phyloP scores from a whole-genome alignment of 2,113 vertebrate genomes.

The Trematomus loennbergii region DNA sequence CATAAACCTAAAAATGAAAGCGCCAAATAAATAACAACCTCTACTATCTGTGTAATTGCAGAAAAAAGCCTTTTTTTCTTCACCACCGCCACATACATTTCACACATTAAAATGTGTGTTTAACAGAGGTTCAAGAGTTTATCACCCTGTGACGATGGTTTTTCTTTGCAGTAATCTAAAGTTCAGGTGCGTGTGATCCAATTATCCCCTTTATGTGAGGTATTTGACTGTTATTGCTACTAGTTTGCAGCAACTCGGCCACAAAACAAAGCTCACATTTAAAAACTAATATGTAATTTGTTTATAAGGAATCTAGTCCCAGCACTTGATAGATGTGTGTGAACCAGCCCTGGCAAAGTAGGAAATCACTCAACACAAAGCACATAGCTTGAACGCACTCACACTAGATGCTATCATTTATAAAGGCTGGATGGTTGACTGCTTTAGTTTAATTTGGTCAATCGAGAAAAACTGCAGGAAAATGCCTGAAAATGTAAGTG shows the following conservation, averaged over 20 bases:
- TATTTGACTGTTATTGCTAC: conserved; percentile 1
- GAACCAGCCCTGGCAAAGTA: not conserved
- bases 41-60: conserved; percentile 36
- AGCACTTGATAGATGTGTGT: not conserved
- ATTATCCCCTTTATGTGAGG: conserved; percentile 6
- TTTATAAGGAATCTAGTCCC: not conserved
- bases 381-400: conserved; percentile 13
- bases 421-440: not conserved
- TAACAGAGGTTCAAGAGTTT: conserved; percentile 42
- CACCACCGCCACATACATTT: not conserved
- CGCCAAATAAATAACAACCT: conserved; percentile 37
- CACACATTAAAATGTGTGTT: conserved; percentile 38
- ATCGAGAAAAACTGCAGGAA: not conserved
- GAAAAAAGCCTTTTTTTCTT: not conserved
- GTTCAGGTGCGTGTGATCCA: conserved; percentile 11
- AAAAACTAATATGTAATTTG: not conserved
- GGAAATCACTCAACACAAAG: not conserved
- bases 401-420: not conserved
- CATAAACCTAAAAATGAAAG: conserved; percentile 34
- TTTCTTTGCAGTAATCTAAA: conserved; percentile 14
- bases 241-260: not conserved
- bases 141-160: not conserved
- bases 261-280: not conserved
- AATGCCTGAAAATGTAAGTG: not conserved
- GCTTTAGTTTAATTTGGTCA: conserved; percentile 4